Base-by-base conservation (phyloP, 2,888 invertebrate genomes). In the Amphipyra berbera region DNA sequence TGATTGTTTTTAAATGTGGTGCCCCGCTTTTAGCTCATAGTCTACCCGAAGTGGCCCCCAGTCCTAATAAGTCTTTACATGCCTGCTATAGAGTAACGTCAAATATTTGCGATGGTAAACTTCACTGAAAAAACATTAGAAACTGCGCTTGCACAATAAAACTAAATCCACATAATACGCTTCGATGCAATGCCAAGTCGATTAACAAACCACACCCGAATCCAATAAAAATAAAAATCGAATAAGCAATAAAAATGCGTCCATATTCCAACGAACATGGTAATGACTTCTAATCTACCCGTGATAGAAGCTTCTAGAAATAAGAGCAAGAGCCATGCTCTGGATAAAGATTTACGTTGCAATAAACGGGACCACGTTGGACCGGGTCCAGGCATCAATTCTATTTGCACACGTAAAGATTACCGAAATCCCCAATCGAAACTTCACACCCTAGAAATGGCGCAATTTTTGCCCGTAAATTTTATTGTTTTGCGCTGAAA, bases 341-440 rank as follows among this genome's bases (percentile, higher is more conserved):
- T 53, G 78, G 82, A 88, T 90, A 85, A 83, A 82, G 82, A 90
- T 90, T 90, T 90, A 90, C 87, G 84, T 79, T 69, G 86, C 83
- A 87, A 88, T 90, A 88, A 88, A 85, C 77, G 68, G 70, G 74
- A 75, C 80, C 72, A 63, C 64, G 67, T 87, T 91, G 91, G 90
- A 88, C 68, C 57, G 69, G 70, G 73, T 88, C 89, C 90, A 90
- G 86, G 71, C 69, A 69, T 76, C 71, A 83, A 89, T 87, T 90
- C 85, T 87, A 88, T 88, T 88, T 87, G 85, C 82, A 80, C 81
- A 78, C 79, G 77, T 78, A 79, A 82, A 83, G 63, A 56, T 71
- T 73, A 76, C 60, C n/a, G 12, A 15, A 49, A 14, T 15, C 8
- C 8, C 38, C 10, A 42, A 57, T 64, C 49, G 40, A 15, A 57